Conservation (phyloP, 2,888 invertebrate genomes). For the Fissipunctia ypsillon region DNA sequence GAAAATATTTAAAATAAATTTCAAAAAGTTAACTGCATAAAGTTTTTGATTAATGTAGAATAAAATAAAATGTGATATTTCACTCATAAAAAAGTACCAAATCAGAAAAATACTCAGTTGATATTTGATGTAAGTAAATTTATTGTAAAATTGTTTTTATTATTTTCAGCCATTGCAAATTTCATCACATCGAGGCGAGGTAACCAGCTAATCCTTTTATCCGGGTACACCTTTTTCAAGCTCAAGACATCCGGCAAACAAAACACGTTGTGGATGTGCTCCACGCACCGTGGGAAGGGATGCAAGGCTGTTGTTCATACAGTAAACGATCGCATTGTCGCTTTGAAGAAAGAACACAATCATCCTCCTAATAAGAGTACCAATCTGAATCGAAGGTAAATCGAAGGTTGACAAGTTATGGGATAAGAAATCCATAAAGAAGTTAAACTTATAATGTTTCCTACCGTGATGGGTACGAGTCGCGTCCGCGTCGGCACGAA, state of each 20-base stretch:
- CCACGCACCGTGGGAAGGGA: conserved; percentile 30
- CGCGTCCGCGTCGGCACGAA: neutral
- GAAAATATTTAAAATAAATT: no score
- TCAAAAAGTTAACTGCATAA: no score
- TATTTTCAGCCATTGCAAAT: conserved; percentile 10
- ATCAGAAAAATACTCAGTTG: no score
- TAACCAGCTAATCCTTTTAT: conserved; percentile 5
- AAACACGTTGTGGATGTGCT: conserved; percentile 23
- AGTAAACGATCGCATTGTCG: conserved; percentile 16
- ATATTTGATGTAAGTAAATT: neutral
- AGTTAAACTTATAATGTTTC: neutral
- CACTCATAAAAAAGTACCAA: no score
- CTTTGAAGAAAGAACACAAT: conserved; percentile 23
- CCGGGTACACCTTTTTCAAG: conserved; percentile 21
- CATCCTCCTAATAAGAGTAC: conserved; percentile 8
- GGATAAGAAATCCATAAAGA: neutral
- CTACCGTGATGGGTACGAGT: neutral
- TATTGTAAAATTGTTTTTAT: neutral
- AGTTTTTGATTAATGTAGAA: no score
- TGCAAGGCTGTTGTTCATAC: conserved; percentile 34
- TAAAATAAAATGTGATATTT: no score
- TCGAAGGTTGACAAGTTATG: neutral
- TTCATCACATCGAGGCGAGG: conserved; percentile 4
- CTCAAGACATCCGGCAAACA: neutral
- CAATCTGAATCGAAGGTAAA: neutral